Conservation (phyloP, 2,113 vertebrate species). For the Trachemys scripta region DNA sequence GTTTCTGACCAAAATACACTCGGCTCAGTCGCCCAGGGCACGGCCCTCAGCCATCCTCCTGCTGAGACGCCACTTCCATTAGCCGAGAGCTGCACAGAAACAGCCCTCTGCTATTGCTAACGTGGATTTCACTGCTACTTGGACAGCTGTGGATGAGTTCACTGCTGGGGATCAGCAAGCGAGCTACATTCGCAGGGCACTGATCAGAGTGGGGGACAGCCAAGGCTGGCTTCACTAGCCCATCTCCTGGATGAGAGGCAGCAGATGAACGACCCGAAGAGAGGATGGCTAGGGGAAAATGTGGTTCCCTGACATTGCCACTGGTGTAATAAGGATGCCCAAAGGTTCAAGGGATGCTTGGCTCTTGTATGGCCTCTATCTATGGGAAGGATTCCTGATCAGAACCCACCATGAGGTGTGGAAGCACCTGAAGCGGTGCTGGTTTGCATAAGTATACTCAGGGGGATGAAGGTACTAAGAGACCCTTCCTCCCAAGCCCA, state of each 20-base stretch:
- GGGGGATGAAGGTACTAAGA: background rate
- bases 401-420: rapidly evolving
- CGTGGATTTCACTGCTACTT: rapidly evolving
- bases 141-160: slow-evolving; percentile 46
- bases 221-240: background rate
- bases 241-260: slow-evolving; percentile 19
- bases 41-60: background rate
- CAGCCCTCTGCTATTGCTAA: background rate
- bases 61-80: background rate
- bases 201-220: slow-evolving; percentile 37
- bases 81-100: background rate
- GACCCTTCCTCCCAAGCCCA: background rate
- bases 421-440: background rate
- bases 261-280: slow-evolving; percentile 17
- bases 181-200: background rate
- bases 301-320: rapidly evolving
- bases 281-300: background rate
- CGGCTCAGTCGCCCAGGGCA: background rate
- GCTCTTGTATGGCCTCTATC: rapidly evolving
- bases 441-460: background rate
- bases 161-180: background rate
- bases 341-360: rapidly evolving
- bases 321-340: background rate
- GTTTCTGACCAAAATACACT: background rate
- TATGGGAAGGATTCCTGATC: background rate